Evolutionary conservation across 2,797 vertebrate species (phyloP).

Genomic region (Odontamblyopus rebecca): DNA sequence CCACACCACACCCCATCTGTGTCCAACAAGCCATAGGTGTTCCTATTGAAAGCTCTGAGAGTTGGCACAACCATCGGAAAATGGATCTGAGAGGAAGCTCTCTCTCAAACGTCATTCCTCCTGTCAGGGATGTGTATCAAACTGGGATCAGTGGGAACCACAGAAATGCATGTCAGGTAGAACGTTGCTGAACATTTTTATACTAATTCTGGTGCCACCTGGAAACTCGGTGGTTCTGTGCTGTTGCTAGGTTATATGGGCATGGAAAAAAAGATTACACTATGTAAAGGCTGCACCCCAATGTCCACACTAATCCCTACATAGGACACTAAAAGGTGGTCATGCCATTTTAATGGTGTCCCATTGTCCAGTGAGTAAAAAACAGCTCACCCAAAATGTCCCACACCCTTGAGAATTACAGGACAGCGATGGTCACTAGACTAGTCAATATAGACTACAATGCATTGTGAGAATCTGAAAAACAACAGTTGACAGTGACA

Average conservation of each 20-base stretch:
- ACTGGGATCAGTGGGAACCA: constrained; percentile 7
- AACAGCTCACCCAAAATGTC: no score
- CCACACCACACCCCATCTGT: constrained; percentile 12
- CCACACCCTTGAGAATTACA: no score
- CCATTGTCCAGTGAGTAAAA: no score
- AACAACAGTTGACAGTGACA: no score
- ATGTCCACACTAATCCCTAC: no score
- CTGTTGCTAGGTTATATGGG: not conserved
- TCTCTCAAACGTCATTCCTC: not conserved
- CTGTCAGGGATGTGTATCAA: not conserved
- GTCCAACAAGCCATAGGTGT: constrained; percentile 8
- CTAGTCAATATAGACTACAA: no score
- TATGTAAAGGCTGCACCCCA: not conserved
- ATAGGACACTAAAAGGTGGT: no score
- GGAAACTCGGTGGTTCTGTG: not conserved
- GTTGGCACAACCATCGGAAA: constrained; percentile 24
- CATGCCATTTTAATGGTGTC: no score
- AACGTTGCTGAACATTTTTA: not conserved
- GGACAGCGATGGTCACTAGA: no score
- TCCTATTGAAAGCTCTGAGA: constrained; percentile 17
- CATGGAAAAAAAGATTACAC: not conserved
- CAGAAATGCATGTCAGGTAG: not conserved
- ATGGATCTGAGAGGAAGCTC: constrained; percentile 13
- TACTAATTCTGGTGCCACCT: not conserved
- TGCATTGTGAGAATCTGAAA: no score